Conservation (phyloP, 2,113 vertebrate species). For the Cyanoramphus novaezelandiae region DNA sequence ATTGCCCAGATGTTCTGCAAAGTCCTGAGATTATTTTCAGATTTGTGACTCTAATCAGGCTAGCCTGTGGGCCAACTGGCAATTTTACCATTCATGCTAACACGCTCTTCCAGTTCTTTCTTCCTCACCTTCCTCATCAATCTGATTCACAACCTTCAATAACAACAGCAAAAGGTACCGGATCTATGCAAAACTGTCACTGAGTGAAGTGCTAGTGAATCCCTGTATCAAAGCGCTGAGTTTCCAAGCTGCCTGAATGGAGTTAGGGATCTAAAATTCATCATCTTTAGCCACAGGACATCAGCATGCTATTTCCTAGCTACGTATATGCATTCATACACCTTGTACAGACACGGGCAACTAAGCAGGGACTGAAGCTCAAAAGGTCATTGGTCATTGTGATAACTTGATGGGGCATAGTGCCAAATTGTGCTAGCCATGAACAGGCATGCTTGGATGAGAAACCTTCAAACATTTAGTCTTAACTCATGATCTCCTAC, state of each 20-base stretch:
- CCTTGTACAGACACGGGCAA: not conserved
- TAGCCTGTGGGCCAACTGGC: not conserved
- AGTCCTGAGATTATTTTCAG: not conserved
- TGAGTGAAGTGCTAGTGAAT: conserved; percentile 60
- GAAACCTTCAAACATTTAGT: not conserved
- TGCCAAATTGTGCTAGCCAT: not conserved
- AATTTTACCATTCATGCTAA: conserved; percentile 19
- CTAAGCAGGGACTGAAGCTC: not conserved
- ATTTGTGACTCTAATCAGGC: not conserved
- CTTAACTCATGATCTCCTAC: not conserved
- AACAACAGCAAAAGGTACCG: not conserved
- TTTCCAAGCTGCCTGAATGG: not conserved
- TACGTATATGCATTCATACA: not conserved
- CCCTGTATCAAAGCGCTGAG: conserved; percentile 20
- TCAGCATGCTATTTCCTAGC: conserved; percentile 41
- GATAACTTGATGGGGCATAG: not conserved
- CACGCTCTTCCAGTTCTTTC: not conserved
- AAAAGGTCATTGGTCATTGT: not conserved
- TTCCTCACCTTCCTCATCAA: not conserved
- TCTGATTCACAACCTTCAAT: conserved; percentile 33
- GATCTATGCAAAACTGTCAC: not conserved
- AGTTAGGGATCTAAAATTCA: conserved; percentile 54
- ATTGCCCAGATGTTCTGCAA: not conserved
- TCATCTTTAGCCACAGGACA: conserved; percentile 64
- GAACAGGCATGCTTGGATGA: not conserved